phyloP scores from a whole-genome alignment of 2,113 vertebrate species.

The Cololabis saira region DNA sequence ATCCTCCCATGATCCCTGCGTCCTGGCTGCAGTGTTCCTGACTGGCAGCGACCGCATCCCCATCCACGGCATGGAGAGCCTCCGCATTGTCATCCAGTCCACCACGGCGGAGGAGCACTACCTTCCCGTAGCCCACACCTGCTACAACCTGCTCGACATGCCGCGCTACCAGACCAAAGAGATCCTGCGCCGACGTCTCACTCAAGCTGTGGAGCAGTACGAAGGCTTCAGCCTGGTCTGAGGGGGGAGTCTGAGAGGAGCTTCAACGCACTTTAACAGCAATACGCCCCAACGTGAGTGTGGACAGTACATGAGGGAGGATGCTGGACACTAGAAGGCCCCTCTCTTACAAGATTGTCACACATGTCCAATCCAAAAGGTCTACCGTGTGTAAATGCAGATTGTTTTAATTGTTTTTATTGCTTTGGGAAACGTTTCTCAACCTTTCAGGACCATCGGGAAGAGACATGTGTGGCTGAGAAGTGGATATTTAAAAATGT shows the following conservation, averaged over 20 bases:
- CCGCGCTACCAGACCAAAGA: constrained; percentile 96
- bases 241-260: constrained; percentile 42
- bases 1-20: neutral
- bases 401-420: constrained; percentile 26
- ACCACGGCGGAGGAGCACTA: constrained; percentile 89
- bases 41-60: constrained; percentile 98
- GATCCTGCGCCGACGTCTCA: constrained; percentile 85
- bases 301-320: constrained; percentile 1
- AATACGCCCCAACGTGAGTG: constrained; percentile 40
- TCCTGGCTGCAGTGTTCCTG: constrained; percentile 87
- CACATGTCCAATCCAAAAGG: constrained; percentile 42
- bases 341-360: constrained; percentile 29
- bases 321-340: neutral
- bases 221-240: constrained; percentile 97
- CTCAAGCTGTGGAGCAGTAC: constrained; percentile 94
- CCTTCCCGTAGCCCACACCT: constrained; percentile 96
- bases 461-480: constrained; percentile 8
- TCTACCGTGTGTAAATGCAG: constrained; percentile 41
- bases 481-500: neutral
- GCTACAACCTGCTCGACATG: constrained; percentile 97
- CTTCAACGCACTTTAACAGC: constrained; percentile 63
- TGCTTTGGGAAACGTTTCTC: constrained; percentile 23
- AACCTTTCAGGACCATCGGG: constrained; percentile 26
- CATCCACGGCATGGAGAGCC: constrained; percentile 96
- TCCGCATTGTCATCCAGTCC: constrained; percentile 93